phyloP scores from a whole-genome alignment of 1,140 invertebrate species.

The Temnothorax curvispinosus region DNA sequence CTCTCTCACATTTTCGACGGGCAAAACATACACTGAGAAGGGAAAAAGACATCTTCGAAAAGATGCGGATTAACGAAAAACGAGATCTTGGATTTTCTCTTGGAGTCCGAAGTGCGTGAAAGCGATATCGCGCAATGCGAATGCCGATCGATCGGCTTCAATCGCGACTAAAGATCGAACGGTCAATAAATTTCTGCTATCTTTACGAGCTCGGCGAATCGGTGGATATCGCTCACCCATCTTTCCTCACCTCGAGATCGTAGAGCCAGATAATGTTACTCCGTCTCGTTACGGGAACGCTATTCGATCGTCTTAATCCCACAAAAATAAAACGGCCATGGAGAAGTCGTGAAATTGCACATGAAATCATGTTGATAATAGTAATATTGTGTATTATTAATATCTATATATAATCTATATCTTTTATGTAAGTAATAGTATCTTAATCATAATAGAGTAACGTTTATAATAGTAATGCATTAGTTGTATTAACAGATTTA shows the following conservation, averaged over 20 bases:
- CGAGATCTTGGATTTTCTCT: conserved; percentile 18
- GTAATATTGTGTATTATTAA: neutral
- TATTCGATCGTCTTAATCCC: conserved; percentile 28
- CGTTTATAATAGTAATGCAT: neutral
- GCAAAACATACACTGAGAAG: neutral
- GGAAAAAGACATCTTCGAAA: neutral
- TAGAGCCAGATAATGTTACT: conserved; percentile 50
- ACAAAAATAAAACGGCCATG: conserved; percentile 35
- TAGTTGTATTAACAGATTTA: neutral
- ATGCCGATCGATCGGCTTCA: conserved; percentile 39
- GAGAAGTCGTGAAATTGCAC: neutral
- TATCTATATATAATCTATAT: neutral
- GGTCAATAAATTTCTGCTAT: conserved; percentile 72
- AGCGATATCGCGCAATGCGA: conserved; percentile 40
- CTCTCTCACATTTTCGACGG: neutral
- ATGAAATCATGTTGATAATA: neutral
- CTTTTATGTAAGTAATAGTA: neutral
- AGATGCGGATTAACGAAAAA: conserved; percentile 13
- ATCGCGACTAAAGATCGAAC: conserved; percentile 33
- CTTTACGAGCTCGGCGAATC: conserved; percentile 63
- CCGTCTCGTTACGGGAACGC: conserved; percentile 26
- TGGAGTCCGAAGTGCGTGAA: conserved; percentile 4
- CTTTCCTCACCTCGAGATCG: conserved; percentile 60
- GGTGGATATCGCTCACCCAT: conserved; percentile 64
- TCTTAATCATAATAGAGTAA: neutral